Conservation (phyloP, 2,888 invertebrate species). For the Lasioglossum lativentre region DNA sequence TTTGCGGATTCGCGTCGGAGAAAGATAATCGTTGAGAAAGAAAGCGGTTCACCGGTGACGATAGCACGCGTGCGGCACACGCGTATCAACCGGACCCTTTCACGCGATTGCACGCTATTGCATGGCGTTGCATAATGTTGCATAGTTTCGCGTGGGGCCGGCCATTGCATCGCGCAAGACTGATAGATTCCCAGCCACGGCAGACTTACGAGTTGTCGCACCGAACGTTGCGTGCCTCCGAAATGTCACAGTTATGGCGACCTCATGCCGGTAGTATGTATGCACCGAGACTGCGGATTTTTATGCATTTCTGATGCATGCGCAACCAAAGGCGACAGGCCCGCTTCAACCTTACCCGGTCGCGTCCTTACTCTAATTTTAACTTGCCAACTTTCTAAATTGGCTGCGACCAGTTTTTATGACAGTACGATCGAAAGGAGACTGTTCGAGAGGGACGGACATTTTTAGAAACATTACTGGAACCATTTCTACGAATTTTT, state of each 20-base stretch:
- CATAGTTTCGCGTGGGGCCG: slow-evolving; percentile 28
- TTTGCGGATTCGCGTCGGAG: neutral
- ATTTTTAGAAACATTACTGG: neutral
- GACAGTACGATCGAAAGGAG: neutral
- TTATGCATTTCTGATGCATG: slow-evolving; percentile 2
- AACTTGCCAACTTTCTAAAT: neutral
- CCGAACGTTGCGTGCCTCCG: neutral
- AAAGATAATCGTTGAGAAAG: neutral
- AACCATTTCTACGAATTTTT: neutral
- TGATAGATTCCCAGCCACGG: slow-evolving; percentile 14
- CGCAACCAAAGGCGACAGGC: neutral
- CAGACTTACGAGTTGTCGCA: neutral
- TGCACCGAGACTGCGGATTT: neutral
- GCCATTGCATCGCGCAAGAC: slow-evolving; percentile 30
- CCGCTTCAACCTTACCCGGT: neutral
- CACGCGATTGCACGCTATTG: slow-evolving; percentile 59
- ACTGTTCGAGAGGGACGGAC: neutral
- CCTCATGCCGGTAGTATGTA: neutral
- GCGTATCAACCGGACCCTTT: slow-evolving; percentile 25
- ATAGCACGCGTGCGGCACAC: neutral
- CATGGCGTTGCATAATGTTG: slow-evolving; percentile 68
- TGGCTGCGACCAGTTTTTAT: neutral
- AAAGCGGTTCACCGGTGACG: slow-evolving; percentile 3
- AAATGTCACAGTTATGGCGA: neutral
- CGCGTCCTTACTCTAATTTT: slow-evolving; percentile 4